Evolutionary conservation across 2,888 invertebrate species (phyloP).

Genomic region (Nemurella pictetii): DNA sequence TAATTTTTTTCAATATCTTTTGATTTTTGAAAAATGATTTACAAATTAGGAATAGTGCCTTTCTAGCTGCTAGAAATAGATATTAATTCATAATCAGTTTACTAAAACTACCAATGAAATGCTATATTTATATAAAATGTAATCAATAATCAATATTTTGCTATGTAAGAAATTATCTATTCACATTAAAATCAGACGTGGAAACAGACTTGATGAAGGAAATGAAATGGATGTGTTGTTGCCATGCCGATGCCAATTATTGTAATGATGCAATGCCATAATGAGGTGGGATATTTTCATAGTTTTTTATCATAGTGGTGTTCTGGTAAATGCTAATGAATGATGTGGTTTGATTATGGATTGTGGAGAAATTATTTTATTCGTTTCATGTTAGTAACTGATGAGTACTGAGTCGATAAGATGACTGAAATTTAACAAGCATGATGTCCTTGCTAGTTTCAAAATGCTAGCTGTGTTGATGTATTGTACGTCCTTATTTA

Average conservation of each 20-base stretch:
- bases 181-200: neutral
- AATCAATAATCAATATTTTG: neutral
- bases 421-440: no score
- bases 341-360: no score
- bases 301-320: neutral
- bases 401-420: no score
- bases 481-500: no score
- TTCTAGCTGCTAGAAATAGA: neutral
- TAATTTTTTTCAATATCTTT: neutral
- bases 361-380: no score
- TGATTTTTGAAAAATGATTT: neutral
- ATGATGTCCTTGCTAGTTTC: no score
- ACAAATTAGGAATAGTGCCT: neutral
- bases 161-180: neutral
- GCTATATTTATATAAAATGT: neutral
- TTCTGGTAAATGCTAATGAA: no score
- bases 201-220: neutral
- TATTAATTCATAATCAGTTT: neutral
- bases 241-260: neutral
- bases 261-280: neutral
- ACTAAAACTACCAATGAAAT: neutral
- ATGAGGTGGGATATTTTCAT: neutral
- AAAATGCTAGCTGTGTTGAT: no score
- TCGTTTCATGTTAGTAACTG: no score
- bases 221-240: neutral